Conservation (phyloP, 2,888 invertebrate species). For the Heliconius sara region DNA sequence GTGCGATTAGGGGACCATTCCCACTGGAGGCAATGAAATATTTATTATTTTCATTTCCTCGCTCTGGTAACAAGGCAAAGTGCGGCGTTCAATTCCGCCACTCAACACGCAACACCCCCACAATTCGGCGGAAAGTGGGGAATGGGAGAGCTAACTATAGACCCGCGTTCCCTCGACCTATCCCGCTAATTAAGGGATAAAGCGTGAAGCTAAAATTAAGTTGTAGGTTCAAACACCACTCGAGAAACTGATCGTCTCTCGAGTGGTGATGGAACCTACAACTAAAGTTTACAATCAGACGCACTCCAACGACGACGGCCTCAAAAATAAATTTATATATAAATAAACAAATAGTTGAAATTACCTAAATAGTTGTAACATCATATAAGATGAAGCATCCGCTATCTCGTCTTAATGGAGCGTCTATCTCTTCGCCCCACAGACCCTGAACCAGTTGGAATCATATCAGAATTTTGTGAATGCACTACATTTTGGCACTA, state of each 20-base stretch:
- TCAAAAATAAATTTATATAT: too few species aligned
- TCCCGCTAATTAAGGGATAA: not conserved
- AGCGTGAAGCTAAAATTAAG: not conserved
- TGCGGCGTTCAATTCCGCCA: not conserved
- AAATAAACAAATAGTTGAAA: not conserved
- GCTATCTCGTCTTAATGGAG: constrained; percentile 21
- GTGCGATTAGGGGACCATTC: too few species aligned
- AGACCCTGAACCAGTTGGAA: constrained; percentile 47
- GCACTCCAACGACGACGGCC: too few species aligned
- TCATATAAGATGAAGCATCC: constrained; percentile 9
- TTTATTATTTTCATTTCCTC: too few species aligned
- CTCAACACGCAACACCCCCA: not conserved
- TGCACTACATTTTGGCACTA: constrained; percentile 42
- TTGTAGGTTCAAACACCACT: too few species aligned
- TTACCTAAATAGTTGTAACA: not conserved
- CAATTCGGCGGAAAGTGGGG: not conserved
- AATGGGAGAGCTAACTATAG: not conserved
- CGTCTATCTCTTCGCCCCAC: constrained; percentile 20
- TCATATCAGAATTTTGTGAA: constrained; percentile 36
- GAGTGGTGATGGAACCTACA: too few species aligned
- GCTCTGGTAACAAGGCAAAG: too few species aligned
- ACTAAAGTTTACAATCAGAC: too few species aligned
- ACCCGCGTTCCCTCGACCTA: too few species aligned
- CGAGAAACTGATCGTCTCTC: too few species aligned
- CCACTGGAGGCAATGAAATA: too few species aligned